These are phyloP conservation scores for Pediacus dermestoides DNA, from an alignment of 2,888 invertebrate species.

Conservation along the genomic window DNA sequence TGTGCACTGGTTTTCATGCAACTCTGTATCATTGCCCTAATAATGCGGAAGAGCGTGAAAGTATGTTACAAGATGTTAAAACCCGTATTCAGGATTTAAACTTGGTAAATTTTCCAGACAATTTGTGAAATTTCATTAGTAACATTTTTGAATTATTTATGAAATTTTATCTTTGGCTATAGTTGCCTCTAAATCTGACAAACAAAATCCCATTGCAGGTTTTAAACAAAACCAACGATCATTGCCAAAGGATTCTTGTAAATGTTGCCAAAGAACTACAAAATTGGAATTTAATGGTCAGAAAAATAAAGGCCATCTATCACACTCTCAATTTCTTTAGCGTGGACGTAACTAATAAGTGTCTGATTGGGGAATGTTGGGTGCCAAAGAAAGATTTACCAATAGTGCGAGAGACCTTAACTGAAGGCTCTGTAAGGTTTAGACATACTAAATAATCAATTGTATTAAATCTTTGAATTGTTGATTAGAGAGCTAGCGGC, in stretches of 20 bases:
- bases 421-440: constrained; percentile 72
- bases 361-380: constrained; percentile 69
- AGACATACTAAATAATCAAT: too few relatives aligned
- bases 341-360: constrained; percentile 70
- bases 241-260: constrained; percentile 77
- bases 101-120: constrained; percentile 55
- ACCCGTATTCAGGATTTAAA: constrained; percentile 87
- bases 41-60: constrained; percentile 75
- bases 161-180: too few relatives aligned
- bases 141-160: background rate
- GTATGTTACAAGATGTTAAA: constrained; percentile 87
- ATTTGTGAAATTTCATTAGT: background rate
- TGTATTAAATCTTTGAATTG: too few relatives aligned
- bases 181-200: too few relatives aligned
- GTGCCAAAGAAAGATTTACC: constrained; percentile 70
- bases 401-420: constrained; percentile 71
- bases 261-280: constrained; percentile 84
- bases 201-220: too few relatives aligned
- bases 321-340: constrained; percentile 72
- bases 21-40: constrained; percentile 91
- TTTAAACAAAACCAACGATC: constrained; percentile 82
- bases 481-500: constrained; percentile 53
- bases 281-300: constrained; percentile 80
- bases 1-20: constrained; percentile 90
- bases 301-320: constrained; percentile 76